phyloP scores from a whole-genome alignment of 1,140 invertebrate species.

The Dreissena rostriformis region DNA sequence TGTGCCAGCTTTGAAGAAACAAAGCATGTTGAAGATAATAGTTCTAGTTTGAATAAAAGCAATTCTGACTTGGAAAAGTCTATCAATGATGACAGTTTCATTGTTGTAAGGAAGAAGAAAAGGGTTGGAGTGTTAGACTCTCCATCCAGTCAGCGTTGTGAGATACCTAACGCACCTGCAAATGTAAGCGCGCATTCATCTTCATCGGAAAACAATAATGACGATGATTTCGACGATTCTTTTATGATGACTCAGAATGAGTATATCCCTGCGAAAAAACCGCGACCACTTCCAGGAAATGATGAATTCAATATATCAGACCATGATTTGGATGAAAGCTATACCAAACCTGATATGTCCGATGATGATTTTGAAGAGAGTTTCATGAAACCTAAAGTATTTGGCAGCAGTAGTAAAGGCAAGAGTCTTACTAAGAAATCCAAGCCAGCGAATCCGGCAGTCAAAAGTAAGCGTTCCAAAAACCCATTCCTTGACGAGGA shows the following conservation, averaged over 20 bases:
- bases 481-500: constrained; percentile 54
- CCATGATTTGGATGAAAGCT: constrained; percentile 36
- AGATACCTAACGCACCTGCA: background rate
- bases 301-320: background rate
- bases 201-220: constrained; percentile 2
- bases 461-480: background rate
- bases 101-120: constrained; percentile 43
- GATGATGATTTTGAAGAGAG: constrained; percentile 50
- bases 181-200: background rate
- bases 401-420: background rate
- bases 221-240: constrained; percentile 43
- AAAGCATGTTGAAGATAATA: too few species aligned
- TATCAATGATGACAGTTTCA: constrained; percentile 47
- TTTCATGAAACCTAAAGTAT: background rate
- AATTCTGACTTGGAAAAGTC: background rate
- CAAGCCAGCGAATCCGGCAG: background rate
- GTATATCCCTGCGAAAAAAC: constrained; percentile 7
- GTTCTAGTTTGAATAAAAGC: background rate
- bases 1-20: too few species aligned
- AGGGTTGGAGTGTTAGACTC: constrained; percentile 32
- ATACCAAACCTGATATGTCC: background rate
- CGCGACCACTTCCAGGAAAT: background rate
- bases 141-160: constrained; percentile 6
- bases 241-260: constrained; percentile 27
- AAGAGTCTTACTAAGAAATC: background rate